Evolutionary conservation across 2,888 invertebrate genomes (phyloP).

Genomic region (Microlaimidae sp.): DNA sequence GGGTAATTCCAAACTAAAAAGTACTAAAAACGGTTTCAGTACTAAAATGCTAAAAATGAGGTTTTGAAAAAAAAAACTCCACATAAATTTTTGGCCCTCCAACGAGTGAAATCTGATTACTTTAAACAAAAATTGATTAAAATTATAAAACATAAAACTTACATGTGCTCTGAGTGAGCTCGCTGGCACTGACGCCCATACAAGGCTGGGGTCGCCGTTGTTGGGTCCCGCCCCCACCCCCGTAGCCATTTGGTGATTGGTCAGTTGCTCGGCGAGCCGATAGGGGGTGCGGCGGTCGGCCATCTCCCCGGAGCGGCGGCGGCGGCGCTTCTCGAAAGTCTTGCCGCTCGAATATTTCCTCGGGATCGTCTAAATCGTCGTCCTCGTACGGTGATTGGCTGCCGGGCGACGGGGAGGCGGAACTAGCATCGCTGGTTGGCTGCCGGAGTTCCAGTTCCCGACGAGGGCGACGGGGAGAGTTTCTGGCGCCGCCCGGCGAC

Average conservation of each 20-base stretch:
- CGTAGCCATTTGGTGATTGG: not conserved
- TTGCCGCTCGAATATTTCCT: not conserved
- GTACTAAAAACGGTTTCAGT: too few relatives aligned
- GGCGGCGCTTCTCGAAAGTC: not conserved
- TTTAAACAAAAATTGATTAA: too few relatives aligned
- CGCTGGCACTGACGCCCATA: slow-evolving; percentile 11
- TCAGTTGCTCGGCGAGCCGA: not conserved
- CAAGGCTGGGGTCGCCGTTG: slow-evolving; percentile 8
- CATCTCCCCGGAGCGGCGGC: not conserved
- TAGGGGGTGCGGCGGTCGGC: not conserved
- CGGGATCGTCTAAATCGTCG: too few relatives aligned
- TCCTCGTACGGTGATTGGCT: slow-evolving; percentile 8
- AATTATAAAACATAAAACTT: too few relatives aligned
- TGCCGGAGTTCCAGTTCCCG: too few relatives aligned
- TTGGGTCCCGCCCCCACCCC: not conserved
- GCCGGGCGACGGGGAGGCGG: not conserved
- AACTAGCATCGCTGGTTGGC: not conserved
- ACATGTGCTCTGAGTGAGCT: slow-evolving; percentile 5
- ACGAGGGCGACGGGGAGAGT: too few relatives aligned
- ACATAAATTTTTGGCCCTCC: too few relatives aligned
- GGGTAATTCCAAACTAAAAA: too few relatives aligned
- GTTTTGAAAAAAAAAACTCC: too few relatives aligned
- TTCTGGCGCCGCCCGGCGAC: not conserved
- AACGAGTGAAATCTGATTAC: too few relatives aligned
- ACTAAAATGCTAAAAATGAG: too few relatives aligned